phyloP scores from a whole-genome alignment of 2,113 vertebrate genomes.

The Petrocephalus zakoni region DNA sequence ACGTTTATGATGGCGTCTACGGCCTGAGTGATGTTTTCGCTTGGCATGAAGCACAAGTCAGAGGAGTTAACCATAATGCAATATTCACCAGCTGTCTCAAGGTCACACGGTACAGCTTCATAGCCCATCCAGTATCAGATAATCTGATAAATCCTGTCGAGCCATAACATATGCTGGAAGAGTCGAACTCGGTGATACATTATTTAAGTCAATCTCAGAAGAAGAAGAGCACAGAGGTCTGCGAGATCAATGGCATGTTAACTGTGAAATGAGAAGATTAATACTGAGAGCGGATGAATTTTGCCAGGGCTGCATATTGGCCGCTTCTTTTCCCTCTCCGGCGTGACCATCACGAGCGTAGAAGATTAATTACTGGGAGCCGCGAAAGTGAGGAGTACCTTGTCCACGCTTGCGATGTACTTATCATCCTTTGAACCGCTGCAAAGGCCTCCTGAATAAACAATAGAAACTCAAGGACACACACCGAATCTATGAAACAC shows the following conservation, averaged over 20 bases:
- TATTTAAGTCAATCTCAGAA: background rate
- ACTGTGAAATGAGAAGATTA: constrained; percentile 11
- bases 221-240: background rate
- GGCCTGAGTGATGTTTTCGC: background rate
- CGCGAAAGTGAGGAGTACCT: background rate
- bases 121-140: background rate
- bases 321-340: background rate
- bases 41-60: background rate
- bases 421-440: background rate
- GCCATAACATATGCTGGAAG: background rate
- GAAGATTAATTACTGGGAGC: constrained; percentile 9
- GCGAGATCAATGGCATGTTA: constrained; percentile 6
- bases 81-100: background rate
- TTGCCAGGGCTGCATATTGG: background rate
- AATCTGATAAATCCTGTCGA: background rate
- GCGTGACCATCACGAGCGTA: background rate
- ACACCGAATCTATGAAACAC: background rate
- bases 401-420: background rate
- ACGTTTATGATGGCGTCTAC: background rate
- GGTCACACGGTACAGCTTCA: background rate
- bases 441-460: background rate
- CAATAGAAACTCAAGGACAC: background rate
- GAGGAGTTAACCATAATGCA: background rate
- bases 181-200: background rate
- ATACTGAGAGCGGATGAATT: background rate